Base-by-base conservation (phyloP, 2,113 vertebrate species). In the Grallaria varia region DNA sequence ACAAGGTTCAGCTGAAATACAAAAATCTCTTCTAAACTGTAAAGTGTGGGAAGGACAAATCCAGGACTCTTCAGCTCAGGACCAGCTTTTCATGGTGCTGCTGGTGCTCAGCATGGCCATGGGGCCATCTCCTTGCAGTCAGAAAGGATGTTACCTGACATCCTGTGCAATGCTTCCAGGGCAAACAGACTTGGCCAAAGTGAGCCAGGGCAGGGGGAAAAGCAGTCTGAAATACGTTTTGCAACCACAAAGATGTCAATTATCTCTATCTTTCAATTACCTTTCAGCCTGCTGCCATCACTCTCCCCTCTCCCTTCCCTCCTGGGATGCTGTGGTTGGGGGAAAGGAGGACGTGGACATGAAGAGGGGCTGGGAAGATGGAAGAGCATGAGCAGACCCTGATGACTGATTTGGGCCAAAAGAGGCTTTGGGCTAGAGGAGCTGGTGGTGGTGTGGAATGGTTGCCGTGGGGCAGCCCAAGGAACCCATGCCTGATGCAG, bases 251-350 rank as follows among this genome's bases (percentile, higher is more conserved):
- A 72, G 33, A 75, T 2, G 11, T 82, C 42, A 24, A 12, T 50
- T 53, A 13, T 72, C 20, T 58, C 71, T 83, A 21, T 6, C 8
- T 59, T 55, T 55, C 62, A 58, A n/a, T 13, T 35, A 47, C 20
- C 53, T 59, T 68, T n/a, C 24, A 73, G 30, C 27, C 55, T 81
- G 19, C 40, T 90, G 68, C 25, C 39, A 31, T 50, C 3, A 3
- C n/a, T 82, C 58, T 50, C 15, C 6, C 9, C 6, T 35, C 14
- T 67, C 6, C 6, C 19, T 75, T 63, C 19, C 8, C 17, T 63
- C 0, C 0, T 1, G 6, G 39, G 9, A 12, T 76, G 22, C 39
- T 0, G 0, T 35, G 85, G 24, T 10, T 1, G 1, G 27, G 14
- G 45, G 8, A 77, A 30, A 45, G 19, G 1, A 4, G 8, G 17